Evolutionary conservation across 2,888 invertebrate species (phyloP).

Genomic region (Leucophenga maculata): DNA sequence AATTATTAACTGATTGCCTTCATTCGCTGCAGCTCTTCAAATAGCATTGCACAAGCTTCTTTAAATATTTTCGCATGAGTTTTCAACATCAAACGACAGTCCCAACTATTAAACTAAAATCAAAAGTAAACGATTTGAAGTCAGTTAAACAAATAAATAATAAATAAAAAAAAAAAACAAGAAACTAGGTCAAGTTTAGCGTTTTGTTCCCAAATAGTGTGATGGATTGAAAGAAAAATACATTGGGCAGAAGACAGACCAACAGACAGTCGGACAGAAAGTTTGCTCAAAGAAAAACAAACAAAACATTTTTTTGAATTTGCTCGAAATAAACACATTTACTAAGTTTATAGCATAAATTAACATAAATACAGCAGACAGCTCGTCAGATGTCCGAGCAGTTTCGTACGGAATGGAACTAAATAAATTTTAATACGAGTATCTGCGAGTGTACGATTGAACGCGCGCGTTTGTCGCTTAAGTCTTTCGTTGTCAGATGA

Average conservation of each 20-base stretch:
- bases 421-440: neutral
- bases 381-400: neutral
- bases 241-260: constrained; percentile 41
- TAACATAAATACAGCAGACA: neutral
- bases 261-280: constrained; percentile 44
- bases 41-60: neutral
- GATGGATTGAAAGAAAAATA: constrained; percentile 34
- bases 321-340: neutral
- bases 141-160: neutral
- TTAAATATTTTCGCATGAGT: neutral
- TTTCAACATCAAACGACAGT: constrained; percentile 16
- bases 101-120: constrained; percentile 29
- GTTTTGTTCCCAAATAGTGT: constrained; percentile 41
- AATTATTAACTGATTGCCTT: no score
- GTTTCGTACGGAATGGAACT: neutral
- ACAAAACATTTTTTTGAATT: constrained; percentile 45
- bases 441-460: neutral
- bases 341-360: neutral
- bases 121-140: constrained; percentile 20
- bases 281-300: constrained; percentile 31
- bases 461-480: constrained; percentile 18
- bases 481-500: constrained; percentile 32
- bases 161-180: constrained; percentile 2
- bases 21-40: neutral
- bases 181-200: constrained; percentile 57